Conservation (phyloP, 1,140 invertebrate species). For the Charaxes varanes region DNA sequence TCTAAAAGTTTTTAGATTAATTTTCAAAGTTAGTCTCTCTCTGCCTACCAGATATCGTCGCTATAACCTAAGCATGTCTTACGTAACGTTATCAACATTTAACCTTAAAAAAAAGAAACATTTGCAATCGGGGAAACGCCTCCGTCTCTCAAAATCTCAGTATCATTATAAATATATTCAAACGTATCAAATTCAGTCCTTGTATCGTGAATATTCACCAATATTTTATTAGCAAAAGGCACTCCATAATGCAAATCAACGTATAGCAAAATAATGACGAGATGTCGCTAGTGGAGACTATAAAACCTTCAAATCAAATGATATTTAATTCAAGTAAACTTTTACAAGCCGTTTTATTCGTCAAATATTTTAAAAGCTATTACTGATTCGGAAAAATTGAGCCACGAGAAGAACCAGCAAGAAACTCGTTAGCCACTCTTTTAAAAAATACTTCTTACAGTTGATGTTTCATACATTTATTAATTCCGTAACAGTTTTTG, state of each 20-base stretch:
- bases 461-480: too few species aligned
- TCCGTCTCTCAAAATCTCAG: slow-evolving; percentile 8
- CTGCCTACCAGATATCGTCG: too few species aligned
- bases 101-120: slow-evolving; percentile 1
- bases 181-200: slow-evolving; percentile 51
- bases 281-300: not conserved
- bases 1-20: too few species aligned
- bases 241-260: slow-evolving; percentile 44
- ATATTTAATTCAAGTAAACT: not conserved
- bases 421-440: too few species aligned
- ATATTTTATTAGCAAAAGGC: slow-evolving; percentile 38
- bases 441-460: too few species aligned
- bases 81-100: too few species aligned
- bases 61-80: too few species aligned
- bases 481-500: too few species aligned
- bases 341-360: not conserved
- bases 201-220: slow-evolving; percentile 34
- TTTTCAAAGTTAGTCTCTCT: too few species aligned
- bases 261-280: slow-evolving; percentile 6
- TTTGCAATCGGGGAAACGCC: slow-evolving; percentile 5
- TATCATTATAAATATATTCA: slow-evolving; percentile 46
- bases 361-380: too few species aligned
- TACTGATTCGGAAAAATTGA: too few species aligned
- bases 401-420: too few species aligned
- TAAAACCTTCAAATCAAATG: not conserved